Conservation (phyloP, 2,888 invertebrate genomes). For the Phortica okadai region DNA sequence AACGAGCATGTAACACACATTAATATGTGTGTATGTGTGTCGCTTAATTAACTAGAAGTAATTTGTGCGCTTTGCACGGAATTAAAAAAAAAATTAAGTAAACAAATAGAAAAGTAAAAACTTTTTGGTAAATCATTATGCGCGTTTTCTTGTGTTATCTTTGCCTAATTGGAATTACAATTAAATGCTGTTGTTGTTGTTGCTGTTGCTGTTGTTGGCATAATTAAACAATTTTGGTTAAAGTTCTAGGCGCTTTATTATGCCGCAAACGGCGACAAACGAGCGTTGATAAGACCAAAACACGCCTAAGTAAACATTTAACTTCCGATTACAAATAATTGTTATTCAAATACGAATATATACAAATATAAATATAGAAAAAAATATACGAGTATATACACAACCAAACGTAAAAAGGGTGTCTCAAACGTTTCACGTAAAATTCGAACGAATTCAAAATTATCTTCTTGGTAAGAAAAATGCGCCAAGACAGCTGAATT, state of each 20-base stretch:
- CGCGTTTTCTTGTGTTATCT: constrained; percentile 36
- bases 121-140: constrained; percentile 25
- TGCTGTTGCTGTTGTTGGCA: constrained; percentile 46
- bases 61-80: not conserved
- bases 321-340: constrained; percentile 60
- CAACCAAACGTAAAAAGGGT: not conserved
- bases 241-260: constrained; percentile 50
- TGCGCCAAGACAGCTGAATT: no score
- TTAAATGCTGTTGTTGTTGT: constrained; percentile 30
- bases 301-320: constrained; percentile 71
- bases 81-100: constrained; percentile 44
- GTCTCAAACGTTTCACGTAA: no score
- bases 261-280: constrained; percentile 22
- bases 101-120: constrained; percentile 43
- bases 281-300: constrained; percentile 51
- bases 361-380: not conserved
- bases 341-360: constrained; percentile 16
- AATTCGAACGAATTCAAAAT: no score
- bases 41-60: constrained; percentile 7
- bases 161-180: constrained; percentile 56
- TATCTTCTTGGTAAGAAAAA: no score
- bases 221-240: constrained; percentile 70
- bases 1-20: not conserved
- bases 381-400: not conserved
- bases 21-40: not conserved